A percentile compares a stretch with the other conserved stretches of the same genome.
Conservation (phyloP, 2,888 invertebrate species). For the Coleophora flavipennella region DNA sequence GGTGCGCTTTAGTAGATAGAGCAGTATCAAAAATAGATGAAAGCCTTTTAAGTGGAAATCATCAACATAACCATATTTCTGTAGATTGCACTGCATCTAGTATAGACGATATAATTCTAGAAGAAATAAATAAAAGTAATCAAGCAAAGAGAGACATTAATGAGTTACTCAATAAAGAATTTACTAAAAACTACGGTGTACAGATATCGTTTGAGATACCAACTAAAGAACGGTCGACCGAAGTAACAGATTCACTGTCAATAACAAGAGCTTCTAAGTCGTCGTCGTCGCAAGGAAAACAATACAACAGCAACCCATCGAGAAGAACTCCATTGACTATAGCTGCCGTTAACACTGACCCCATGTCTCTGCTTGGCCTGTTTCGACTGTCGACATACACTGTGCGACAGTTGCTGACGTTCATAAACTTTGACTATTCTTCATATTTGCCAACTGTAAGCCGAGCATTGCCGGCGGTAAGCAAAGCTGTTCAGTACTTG, state of each 20-base stretch:
- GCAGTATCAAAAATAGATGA: no score
- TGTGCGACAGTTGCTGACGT: slow-evolving; percentile 38
- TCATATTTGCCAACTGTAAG: slow-evolving; percentile 27
- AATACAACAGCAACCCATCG: not conserved
- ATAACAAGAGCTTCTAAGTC: not conserved
- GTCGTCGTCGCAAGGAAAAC: not conserved
- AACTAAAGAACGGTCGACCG: not conserved
- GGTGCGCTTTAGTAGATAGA: no score
- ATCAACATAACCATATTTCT: no score
- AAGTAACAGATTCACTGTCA: not conserved
- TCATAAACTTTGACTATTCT: slow-evolving; percentile 33
- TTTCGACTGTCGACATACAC: not conserved
- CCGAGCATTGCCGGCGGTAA: slow-evolving; percentile 15
- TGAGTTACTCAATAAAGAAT: not conserved
- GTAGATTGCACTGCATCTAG: not conserved
- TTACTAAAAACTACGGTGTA: not conserved
- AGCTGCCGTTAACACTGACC: not conserved
- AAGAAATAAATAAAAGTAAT: slow-evolving; percentile 3
- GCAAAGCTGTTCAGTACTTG: slow-evolving; percentile 18
- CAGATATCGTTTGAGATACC: not conserved
- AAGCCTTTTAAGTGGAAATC: no score
- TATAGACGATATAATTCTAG: not conserved
- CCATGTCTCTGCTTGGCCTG: not conserved
- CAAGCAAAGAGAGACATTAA: slow-evolving; percentile 2
- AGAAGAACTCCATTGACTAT: not conserved